phyloP scores from a whole-genome alignment of 2,888 invertebrate genomes.

The Alentia gelatinosa region DNA sequence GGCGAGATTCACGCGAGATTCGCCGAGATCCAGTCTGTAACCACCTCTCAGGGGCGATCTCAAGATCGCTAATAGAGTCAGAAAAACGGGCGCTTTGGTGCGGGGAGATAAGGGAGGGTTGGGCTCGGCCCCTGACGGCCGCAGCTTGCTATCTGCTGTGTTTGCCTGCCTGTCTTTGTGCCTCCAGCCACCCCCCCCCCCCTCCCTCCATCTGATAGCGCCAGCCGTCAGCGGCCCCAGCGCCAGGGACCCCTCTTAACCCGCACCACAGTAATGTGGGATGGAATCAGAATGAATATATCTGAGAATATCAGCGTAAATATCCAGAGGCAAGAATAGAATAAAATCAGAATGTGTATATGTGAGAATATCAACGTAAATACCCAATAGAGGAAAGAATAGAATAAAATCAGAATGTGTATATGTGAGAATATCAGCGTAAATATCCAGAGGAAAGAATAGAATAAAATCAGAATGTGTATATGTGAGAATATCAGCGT shows the following conservation, averaged over 20 bases:
- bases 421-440: no score
- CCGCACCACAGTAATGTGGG: background rate
- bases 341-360: no score
- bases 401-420: no score
- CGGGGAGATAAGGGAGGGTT: background rate
- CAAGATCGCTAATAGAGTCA: constrained; percentile 45
- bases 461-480: no score
- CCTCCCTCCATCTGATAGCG: background rate
- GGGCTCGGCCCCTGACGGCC: constrained; percentile 26
- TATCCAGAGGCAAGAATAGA: no score
- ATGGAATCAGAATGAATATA: no score
- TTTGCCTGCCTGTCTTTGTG: background rate
- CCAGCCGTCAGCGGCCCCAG: background rate
- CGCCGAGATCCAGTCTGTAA: constrained; percentile 12
- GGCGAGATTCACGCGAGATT: background rate
- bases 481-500: no score
- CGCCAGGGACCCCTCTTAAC: background rate
- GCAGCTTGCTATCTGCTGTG: constrained; percentile 9
- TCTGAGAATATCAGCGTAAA: no score
- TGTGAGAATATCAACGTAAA: no score
- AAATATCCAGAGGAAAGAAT: no score
- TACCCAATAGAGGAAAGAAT: no score
- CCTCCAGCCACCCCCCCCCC: background rate
- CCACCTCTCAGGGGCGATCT: constrained; percentile 11
- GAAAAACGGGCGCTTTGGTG: constrained; percentile 46